Evolutionary conservation across 2,888 invertebrate species (phyloP), one percentile per base, ranked within the genome.

Genomic region (Tachystola acroxantha): DNA sequence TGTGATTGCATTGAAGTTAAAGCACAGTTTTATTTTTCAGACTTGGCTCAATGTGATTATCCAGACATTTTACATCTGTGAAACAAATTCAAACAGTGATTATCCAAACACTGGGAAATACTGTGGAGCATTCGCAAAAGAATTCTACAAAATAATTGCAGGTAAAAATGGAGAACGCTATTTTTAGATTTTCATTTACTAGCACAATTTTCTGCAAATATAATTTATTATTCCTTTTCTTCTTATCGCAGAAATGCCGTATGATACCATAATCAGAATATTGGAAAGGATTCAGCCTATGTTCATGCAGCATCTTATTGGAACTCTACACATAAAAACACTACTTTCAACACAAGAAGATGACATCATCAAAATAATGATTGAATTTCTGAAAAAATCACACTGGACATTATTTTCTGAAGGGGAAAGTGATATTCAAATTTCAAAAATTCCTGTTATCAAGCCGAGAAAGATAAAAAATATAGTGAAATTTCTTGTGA

Each of bases 21-120:
- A n/a, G n/a, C n/a, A n/a, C n/a, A n/a, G n/a, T n/a, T n/a, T n/a
- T n/a, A n/a, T 2, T 49, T 76, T 67, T 42, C 71, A 86, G 85
- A 53, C 50, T 10, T 84, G 81, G 82, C 46, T 86, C 5, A 84
- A 82, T 46, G 48, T 65, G 14, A 62, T 79, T 32, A 56, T 78
- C 13, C 75, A 85, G 49, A 74, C 69, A 32, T 73, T 75, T 50
- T 85, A 84, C 39, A 58, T 73, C 6, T 77, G 70, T 46, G 79
- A 80, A 45, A 61, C 50, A 10, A 64, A 73, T 37, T 74, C 76
- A 16, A 72, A 69, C 38, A 60, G 48, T 43, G 70, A 82, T 45
- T 85, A 76, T 47, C 81, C 85, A 19, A 77, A 74, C 39, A 64
- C 53, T 24, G 72, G 67, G 13, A 73, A 65, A 49, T 74, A 66